These are phyloP conservation scores for Oceanodroma tethys DNA, from an alignment of 2,113 vertebrate genomes.

Conservation along the genomic window DNA sequence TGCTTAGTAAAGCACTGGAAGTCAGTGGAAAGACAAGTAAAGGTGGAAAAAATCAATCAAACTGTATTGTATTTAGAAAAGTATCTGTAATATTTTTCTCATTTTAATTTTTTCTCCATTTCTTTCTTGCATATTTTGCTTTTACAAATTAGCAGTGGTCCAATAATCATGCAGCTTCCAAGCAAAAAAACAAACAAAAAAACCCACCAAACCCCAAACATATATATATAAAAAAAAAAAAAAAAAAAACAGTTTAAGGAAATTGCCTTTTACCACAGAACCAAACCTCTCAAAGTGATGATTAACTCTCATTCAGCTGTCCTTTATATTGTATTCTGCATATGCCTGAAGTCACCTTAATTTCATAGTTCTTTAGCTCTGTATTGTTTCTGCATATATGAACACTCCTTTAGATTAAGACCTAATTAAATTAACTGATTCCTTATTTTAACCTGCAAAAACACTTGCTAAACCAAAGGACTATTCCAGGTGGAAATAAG, in stretches of 20 bases:
- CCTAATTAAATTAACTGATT: background rate
- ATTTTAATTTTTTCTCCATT: background rate
- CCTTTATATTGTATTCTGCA: background rate
- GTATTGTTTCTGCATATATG: background rate
- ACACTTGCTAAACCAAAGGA: background rate
- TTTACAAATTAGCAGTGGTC: background rate
- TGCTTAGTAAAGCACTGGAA: background rate
- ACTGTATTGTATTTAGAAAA: background rate
- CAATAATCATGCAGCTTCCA: background rate
- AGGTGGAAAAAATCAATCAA: background rate
- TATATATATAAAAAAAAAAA: too few relatives aligned
- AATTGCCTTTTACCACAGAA: background rate
- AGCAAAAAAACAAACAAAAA: background rate
- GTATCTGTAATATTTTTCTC: background rate
- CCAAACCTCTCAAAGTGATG: background rate
- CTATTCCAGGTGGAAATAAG: background rate
- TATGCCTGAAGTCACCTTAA: background rate
- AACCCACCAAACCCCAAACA: background rate
- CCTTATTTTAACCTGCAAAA: background rate
- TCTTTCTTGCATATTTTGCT: background rate
- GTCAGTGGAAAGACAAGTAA: background rate
- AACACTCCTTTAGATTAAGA: background rate
- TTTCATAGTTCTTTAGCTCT: background rate
- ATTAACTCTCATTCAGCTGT: background rate
- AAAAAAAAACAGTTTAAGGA: background rate